Conservation (phyloP, 2,113 vertebrate genomes). For the Toxotes chatareus region DNA sequence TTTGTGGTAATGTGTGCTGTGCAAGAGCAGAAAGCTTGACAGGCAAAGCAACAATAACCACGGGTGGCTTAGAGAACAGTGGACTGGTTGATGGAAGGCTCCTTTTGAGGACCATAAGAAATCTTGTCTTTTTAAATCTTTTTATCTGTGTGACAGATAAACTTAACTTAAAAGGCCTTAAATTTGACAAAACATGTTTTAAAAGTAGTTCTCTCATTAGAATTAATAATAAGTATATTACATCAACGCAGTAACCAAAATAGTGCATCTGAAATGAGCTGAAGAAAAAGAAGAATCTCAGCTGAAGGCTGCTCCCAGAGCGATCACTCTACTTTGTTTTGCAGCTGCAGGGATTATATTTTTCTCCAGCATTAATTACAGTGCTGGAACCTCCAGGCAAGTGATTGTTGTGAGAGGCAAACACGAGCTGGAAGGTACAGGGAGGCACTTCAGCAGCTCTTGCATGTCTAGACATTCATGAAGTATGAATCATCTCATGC, state of each 20-base stretch:
- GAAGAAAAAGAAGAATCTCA: not conserved
- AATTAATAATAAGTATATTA: not conserved
- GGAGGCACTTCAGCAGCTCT: not conserved
- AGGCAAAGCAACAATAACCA: not conserved
- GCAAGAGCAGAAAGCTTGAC: too few species aligned
- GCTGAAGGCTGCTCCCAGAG: not conserved
- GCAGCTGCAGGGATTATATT: not conserved
- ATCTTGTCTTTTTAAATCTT: not conserved
- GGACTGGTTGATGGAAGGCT: not conserved
- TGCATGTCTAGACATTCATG: not conserved
- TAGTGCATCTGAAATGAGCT: not conserved
- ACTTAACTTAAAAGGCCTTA: not conserved
- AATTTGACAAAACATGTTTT: not conserved
- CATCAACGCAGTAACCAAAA: not conserved
- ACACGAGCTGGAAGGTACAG: not conserved
- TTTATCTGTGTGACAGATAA: not conserved
- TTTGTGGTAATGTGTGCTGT: too few species aligned
- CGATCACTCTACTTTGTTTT: not conserved
- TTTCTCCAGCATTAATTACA: not conserved
- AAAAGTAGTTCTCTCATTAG: not conserved
- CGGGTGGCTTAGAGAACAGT: not conserved
- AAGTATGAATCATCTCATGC: constrained; percentile 5
- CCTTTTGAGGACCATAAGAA: not conserved
- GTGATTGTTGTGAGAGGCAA: not conserved
- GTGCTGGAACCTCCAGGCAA: not conserved